These are phyloP conservation scores for Chrysopilus asiliformis DNA, from an alignment of 2,888 invertebrate genomes.

Conservation along the genomic window DNA sequence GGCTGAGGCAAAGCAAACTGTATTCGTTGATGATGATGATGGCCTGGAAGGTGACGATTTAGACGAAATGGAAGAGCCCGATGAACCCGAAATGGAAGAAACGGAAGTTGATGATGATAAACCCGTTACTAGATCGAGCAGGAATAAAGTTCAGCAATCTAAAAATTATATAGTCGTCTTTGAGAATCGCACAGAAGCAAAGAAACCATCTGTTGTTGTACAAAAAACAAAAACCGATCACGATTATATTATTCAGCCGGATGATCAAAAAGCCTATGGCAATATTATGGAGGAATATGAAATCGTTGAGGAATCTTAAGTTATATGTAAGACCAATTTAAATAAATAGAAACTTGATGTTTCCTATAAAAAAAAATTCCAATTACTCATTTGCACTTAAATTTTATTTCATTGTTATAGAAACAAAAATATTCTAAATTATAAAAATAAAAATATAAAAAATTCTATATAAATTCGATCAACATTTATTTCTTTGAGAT, in stretches of 20 bases:
- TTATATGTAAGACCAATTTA: too few relatives aligned
- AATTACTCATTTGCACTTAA: too few relatives aligned
- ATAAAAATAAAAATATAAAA: too few relatives aligned
- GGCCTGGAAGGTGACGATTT: slow-evolving; percentile 9
- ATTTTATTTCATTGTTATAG: too few relatives aligned
- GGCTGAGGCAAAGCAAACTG: background rate
- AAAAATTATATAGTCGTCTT: slow-evolving; percentile 3
- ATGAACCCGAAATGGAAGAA: background rate
- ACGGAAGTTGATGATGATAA: slow-evolving; percentile 2
- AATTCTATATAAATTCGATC: too few relatives aligned
- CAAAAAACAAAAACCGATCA: slow-evolving; percentile 10
- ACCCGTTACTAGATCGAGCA: slow-evolving; percentile 1
- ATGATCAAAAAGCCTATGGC: slow-evolving; percentile 9
- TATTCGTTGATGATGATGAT: slow-evolving; percentile 13
- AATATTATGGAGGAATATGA: slow-evolving; percentile 11
- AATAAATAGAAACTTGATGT: too few relatives aligned
- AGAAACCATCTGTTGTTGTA: slow-evolving; percentile 9
- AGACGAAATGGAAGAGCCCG: slow-evolving; percentile 4
- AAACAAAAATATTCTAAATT: too few relatives aligned
- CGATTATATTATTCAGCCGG: slow-evolving; percentile 9
- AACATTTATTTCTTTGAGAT: too few relatives aligned
- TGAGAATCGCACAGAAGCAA: too few relatives aligned
- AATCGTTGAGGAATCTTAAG: too few relatives aligned
- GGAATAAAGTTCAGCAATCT: too few relatives aligned
- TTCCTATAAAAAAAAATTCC: too few relatives aligned